Base-by-base conservation (phyloP, 2,113 vertebrate species). In the Halichoeres trimaculatus region DNA sequence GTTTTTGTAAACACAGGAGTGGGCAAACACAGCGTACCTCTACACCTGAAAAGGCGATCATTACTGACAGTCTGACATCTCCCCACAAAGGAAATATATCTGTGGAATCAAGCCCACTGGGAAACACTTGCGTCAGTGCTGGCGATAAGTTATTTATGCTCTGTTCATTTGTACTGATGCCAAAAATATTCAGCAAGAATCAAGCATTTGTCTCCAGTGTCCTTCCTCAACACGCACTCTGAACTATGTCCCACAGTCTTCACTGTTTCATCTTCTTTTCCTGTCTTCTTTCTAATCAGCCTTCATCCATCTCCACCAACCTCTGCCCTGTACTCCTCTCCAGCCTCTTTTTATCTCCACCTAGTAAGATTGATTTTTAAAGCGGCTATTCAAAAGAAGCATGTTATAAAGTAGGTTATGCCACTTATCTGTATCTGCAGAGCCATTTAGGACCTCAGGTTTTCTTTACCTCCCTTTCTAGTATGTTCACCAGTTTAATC, bases 211-310 rank as follows among this genome's bases (percentile, higher is more conserved):
- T 73, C 76, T 70, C 61, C 23, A 17, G 61, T n/a, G 62, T 77
- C 43, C 64, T 45, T 67, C 24, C 52, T 20, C 14, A 4, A 8
- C 51, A 20, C 19, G 11, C 22, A 78, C 76, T 67, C 64, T 79
- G 76, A 85, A 85, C 85, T 68, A 48, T 78, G 70, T 73, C 36
- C 54, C 73, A 36, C 11, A 38, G 43, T 48, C 58, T 20, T 60
- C 38, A 17, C 36, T 3, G 54, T 70, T 85, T 88, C 71, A 76
- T 76, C 69, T 81, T 64, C 55, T 53, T 70, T 58, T 83, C 55
- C 48, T 53, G 60, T 20, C 63, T 64, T 87, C 73, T 74, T 74
- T 74, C 43, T 73, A 71, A 79, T 24, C 59, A 41, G 38, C 67
- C 78, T 82, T 85, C 75, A 69, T 79, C 74, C n/a, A 55, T 48